Evolutionary conservation across 2,888 invertebrate genomes (phyloP).

Genomic region (Hydraecia micacea): DNA sequence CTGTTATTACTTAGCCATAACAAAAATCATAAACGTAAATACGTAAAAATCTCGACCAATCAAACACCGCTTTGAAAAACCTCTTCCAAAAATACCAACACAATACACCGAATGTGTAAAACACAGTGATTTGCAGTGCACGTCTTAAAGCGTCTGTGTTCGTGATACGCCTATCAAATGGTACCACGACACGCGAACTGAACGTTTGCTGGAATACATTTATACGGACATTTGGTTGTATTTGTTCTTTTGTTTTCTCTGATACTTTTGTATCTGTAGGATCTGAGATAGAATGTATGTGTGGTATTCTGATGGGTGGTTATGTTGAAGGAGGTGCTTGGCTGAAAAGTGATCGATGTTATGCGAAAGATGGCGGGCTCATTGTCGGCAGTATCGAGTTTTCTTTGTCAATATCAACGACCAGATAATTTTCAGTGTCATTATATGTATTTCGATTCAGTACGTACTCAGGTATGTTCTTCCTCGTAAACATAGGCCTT

Average conservation of each 20-base stretch:
- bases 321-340: not conserved
- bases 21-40: too few relatives aligned
- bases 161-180: constrained; percentile 65
- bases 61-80: constrained; percentile 27
- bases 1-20: too few relatives aligned
- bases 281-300: constrained; percentile 38
- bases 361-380: not conserved
- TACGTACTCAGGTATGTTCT: too few relatives aligned
- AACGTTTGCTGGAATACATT: constrained; percentile 64
- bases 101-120: constrained; percentile 62
- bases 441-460: too few relatives aligned
- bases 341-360: not conserved
- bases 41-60: constrained; percentile 25
- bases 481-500: too few relatives aligned
- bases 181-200: constrained; percentile 57
- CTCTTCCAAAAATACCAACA: constrained; percentile 59
- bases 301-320: constrained; percentile 35
- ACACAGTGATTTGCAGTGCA: constrained; percentile 67
- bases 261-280: constrained; percentile 50
- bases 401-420: not conserved
- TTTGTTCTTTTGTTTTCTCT: constrained; percentile 65
- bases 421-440: too few relatives aligned
- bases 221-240: constrained; percentile 57
- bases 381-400: not conserved
- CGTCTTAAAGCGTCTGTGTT: constrained; percentile 61